These are phyloP conservation scores for Habroteleia sp. DNA, from an alignment of 2,888 invertebrate genomes.

Conservation along the genomic window DNA sequence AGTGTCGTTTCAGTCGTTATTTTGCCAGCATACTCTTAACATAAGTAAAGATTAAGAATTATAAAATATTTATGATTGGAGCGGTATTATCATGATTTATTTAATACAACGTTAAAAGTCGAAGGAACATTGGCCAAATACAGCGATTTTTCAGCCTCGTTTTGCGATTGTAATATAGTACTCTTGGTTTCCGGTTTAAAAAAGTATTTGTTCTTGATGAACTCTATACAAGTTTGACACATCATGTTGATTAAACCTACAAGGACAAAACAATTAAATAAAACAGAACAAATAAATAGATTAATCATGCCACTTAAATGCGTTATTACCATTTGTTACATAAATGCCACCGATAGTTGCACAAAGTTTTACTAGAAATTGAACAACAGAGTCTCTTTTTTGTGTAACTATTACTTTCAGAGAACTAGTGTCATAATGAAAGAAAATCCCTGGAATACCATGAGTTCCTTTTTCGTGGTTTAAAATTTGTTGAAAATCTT, in stretches of 20 bases:
- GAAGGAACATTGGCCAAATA: constrained; percentile 25
- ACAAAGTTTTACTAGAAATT: constrained; percentile 93
- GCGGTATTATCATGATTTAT: constrained; percentile 28
- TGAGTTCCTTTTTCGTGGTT: constrained; percentile 90
- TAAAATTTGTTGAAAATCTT: constrained; percentile 92
- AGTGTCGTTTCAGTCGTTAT: constrained; percentile 32
- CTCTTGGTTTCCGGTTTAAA: neutral
- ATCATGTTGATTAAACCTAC: constrained; percentile 34
- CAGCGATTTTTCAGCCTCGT: neutral
- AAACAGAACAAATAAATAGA: neutral
- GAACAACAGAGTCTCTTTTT: constrained; percentile 88
- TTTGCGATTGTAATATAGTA: neutral
- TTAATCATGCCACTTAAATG: constrained; percentile 7
- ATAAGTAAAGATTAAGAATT: neutral
- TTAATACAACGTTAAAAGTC: constrained; percentile 15
- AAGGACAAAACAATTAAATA: constrained; percentile 12
- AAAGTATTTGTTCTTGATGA: constrained; percentile 4
- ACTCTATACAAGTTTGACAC: constrained; percentile 22
- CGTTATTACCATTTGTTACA: constrained; percentile 87
- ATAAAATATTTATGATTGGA: too few species aligned
- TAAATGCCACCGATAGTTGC: constrained; percentile 96
- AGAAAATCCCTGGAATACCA: constrained; percentile 96
- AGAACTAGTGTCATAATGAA: constrained; percentile 97
- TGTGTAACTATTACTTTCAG: constrained; percentile 91
- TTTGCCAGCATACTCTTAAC: neutral